A percentile compares a stretch with the other conserved stretches of the same genome.
Evolutionary conservation across 2,797 vertebrate species (phyloP).

Genomic region (Pseudochirops cupreus): DNA sequence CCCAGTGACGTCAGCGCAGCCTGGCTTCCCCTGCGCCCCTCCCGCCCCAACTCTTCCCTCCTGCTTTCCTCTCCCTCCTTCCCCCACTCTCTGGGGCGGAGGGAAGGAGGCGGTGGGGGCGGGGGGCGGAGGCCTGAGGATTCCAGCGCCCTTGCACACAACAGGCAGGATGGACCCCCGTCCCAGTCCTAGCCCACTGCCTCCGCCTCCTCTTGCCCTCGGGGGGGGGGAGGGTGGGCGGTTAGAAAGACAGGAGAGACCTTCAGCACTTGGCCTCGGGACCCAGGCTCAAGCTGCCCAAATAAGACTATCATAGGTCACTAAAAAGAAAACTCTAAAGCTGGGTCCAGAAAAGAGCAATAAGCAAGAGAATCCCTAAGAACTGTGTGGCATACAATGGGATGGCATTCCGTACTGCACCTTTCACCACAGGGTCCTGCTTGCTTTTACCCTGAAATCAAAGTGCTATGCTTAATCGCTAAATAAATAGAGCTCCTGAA

Average conservation of each 20-base stretch:
- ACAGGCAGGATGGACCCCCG: not conserved
- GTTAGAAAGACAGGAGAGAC: not conserved
- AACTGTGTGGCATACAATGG: not conserved
- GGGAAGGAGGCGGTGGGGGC: conserved; percentile 26
- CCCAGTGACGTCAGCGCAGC: conserved; percentile 87
- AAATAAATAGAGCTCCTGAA: conserved; percentile 25
- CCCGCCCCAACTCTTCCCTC: conserved; percentile 69
- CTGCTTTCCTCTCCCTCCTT: conserved; percentile 33
- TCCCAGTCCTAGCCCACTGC: not conserved
- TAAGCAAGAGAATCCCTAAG: not conserved
- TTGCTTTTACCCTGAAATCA: conserved; percentile 53
- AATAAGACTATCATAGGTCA: not conserved
- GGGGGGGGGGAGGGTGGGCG: accelerated
- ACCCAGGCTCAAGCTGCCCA: not conserved
- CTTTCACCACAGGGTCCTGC: conserved; percentile 1
- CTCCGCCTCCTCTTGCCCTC: not conserved
- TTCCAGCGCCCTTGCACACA: not conserved
- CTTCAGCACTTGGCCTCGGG: not conserved
- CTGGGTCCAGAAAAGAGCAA: conserved; percentile 4
- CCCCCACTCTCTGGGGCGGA: conserved; percentile 9
- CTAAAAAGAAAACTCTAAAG: not conserved
- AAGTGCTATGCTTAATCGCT: conserved; percentile 52
- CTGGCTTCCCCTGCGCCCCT: conserved; percentile 75
- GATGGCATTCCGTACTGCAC: conserved; percentile 48
- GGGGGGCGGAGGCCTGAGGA: not conserved